Base-by-base conservation (phyloP, 2,113 vertebrate genomes). In the Hippocampus abdominalis region DNA sequence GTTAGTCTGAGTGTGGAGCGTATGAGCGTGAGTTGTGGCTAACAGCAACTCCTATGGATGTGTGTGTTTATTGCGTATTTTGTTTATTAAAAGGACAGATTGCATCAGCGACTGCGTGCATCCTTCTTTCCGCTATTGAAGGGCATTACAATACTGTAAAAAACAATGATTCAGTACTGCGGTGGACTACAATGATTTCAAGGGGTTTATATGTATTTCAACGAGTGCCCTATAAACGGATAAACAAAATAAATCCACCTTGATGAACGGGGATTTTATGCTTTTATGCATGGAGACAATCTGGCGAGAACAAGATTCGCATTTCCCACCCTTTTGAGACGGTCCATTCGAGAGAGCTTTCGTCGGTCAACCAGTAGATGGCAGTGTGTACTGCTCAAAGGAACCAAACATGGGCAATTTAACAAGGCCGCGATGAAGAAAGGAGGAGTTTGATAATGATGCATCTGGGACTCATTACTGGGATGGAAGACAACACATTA, bases 291-390 rank as follows among this genome's bases (percentile, higher is more conserved):
- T 23, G 21, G n/a, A n/a, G 21, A 53, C 21, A 54, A 54, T 54
- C 10, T 23, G 51, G n/a, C 10, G n/a, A n/a, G 9, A 49, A n/a
- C 8, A 23, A 15, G 1, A 46, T 46, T 10, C 44, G 12, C 42
- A 18, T 49, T 18, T 49, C 21, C 7, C 20, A 13, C 21, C 10
- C 51, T 16, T 16, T 49, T n/a, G 21, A 9, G 51, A n/a, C 2
- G 51, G 8, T 8, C 51, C 21, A 54, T 54, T 54, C n/a, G n/a
- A 53, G 44, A 0, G 6, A 61, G 46, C 11, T 20, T 20, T 40
- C 42, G 9, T 49, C 23, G 25, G 23, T 73, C 53, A 49, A 27
- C 21, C 89, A 84, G 48, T 77, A 90, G 88, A 68, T 75, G 88
- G 84, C 84, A 80, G 74, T 66, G 49, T 84, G 25, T 57, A 42